Percentiles rank a stretch among this genome's conserved stretches.
These are phyloP conservation scores for Hydraecia micacea DNA, from an alignment of 2,888 invertebrate species.

Conservation along the genomic window DNA sequence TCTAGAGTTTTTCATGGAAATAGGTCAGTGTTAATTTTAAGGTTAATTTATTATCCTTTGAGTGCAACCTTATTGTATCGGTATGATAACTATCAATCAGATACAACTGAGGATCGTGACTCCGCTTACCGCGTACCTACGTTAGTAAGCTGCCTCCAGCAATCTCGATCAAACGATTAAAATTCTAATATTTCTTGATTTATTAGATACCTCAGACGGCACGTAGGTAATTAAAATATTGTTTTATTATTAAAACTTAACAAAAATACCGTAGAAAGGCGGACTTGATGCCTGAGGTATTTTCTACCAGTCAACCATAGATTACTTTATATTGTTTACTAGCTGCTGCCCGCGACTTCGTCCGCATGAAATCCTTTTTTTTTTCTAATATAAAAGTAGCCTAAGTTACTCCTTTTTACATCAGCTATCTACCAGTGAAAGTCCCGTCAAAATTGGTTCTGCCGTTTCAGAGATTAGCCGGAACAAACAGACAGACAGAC, in stretches of 20 bases:
- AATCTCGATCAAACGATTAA: background rate
- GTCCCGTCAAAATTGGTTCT: too few relatives aligned
- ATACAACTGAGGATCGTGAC: background rate
- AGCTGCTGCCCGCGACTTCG: too few relatives aligned
- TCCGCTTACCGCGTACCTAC: background rate
- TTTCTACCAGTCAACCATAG: background rate
- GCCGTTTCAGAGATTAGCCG: too few relatives aligned
- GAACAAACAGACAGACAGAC: too few relatives aligned
- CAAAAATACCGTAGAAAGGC: background rate
- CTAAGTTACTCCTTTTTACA: too few relatives aligned
- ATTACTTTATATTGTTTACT: too few relatives aligned
- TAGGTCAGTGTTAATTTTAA: constrained; percentile 15
- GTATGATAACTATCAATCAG: background rate
- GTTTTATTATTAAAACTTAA: background rate
- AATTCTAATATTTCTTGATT: background rate
- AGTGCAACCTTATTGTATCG: background rate
- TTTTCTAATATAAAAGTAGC: too few relatives aligned
- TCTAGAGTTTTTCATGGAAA: background rate
- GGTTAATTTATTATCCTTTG: background rate
- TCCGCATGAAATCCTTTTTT: too few relatives aligned
- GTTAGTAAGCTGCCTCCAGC: background rate
- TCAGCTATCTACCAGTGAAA: too few relatives aligned
- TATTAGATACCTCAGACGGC: background rate
- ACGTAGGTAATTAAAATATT: background rate
- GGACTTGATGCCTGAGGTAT: background rate